These are phyloP conservation scores for Hippopotamus amphibius DNA, from an alignment of 2,113 vertebrate genomes.

Conservation along the genomic window DNA sequence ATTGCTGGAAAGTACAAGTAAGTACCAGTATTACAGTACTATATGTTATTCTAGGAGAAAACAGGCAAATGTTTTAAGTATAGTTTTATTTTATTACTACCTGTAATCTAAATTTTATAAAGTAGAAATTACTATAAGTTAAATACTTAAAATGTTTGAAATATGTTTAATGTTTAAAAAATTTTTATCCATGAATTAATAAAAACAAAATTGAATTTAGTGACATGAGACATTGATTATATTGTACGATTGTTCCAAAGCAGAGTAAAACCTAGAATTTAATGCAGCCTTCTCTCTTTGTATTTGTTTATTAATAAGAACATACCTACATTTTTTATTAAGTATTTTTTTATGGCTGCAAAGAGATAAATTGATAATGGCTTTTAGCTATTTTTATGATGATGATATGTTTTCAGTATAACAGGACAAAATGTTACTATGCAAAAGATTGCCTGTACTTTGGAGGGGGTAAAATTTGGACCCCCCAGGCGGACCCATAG, in stretches of 20 bases:
- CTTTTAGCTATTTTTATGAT: conserved; percentile 16
- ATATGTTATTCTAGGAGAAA: conserved; percentile 50
- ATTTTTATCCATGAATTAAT: conserved; percentile 9
- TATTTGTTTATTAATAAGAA: conserved; percentile 40
- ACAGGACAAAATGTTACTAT: conserved; percentile 27
- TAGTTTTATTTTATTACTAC: conserved; percentile 61
- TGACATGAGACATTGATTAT: conserved; percentile 18
- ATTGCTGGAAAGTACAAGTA: conserved; percentile 72
- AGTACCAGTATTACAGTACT: conserved; percentile 53
- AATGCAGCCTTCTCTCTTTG: conserved; percentile 25
- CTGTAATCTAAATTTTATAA: conserved; percentile 56
- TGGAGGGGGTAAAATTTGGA: background rate
- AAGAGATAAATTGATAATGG: background rate
- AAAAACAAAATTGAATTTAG: conserved; percentile 43
- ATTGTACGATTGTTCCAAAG: conserved; percentile 35
- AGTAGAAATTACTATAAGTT: conserved; percentile 54
- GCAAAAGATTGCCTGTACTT: background rate
- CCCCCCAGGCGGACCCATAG: background rate
- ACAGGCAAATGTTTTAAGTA: conserved; percentile 17
- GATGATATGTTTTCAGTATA: conserved; percentile 40
- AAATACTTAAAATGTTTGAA: conserved; percentile 46
- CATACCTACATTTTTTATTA: background rate
- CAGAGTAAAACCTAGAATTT: conserved; percentile 36
- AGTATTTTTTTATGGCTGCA: conserved; percentile 36
- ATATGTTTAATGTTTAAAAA: conserved; percentile 42